Percentiles rank a stretch among this genome's conserved stretches.
phyloP scores from a whole-genome alignment of 2,888 invertebrate genomes.

The Stenotaenia linearis region DNA sequence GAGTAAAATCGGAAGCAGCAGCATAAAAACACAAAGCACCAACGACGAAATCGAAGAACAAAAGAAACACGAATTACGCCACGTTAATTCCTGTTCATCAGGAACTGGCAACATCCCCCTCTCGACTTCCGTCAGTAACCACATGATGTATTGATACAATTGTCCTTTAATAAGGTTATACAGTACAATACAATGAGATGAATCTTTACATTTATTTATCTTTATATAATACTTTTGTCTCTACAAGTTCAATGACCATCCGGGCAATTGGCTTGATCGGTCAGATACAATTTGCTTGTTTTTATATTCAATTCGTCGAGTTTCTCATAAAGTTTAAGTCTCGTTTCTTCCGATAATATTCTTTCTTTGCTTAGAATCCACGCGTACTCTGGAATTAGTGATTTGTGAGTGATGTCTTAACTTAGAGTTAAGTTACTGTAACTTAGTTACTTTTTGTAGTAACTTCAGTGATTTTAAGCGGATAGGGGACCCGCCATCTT shows the following conservation, averaged over 20 bases:
- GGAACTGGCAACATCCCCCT: background rate
- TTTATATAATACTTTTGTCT: background rate
- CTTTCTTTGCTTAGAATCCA: constrained; percentile 27
- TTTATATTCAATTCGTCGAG: background rate
- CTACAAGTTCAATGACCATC: constrained; percentile 13
- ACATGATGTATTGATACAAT: background rate
- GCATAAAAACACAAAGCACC: background rate
- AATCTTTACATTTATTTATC: background rate
- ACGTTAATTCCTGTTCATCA: background rate
- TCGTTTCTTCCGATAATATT: background rate
- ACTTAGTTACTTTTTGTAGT: too few relatives aligned
- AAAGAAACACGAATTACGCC: background rate
- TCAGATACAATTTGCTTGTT: background rate
- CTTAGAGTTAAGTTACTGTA: too few relatives aligned
- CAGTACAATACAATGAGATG: constrained; percentile 11
- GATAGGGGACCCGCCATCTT: too few relatives aligned
- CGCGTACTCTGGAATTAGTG: constrained; percentile 15
- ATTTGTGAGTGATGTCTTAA: too few relatives aligned
- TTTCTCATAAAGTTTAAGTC: constrained; percentile 14
- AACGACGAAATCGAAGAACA: background rate
- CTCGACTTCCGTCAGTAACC: background rate
- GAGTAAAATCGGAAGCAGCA: background rate
- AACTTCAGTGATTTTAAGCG: too few relatives aligned
- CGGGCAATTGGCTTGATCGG: constrained; percentile 29
- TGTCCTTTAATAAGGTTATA: background rate